Conservation (phyloP, 2,888 invertebrate genomes). For the Prosapia bicincta region DNA sequence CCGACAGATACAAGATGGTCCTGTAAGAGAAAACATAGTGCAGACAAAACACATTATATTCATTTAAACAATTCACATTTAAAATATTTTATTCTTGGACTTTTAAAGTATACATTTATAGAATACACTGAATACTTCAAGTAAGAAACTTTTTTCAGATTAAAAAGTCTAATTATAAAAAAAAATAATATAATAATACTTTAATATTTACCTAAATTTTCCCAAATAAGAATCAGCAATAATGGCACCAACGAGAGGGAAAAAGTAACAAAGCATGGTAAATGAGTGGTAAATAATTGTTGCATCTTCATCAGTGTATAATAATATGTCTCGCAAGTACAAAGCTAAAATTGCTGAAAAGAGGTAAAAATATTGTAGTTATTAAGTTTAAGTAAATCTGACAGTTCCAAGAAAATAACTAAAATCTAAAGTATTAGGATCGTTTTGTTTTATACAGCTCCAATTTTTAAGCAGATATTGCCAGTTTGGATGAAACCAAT, state of each 20-base stretch:
- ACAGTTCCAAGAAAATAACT: too few species aligned
- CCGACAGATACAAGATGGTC: slow-evolving; percentile 85
- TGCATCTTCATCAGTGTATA: slow-evolving; percentile 67
- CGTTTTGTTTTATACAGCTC: too few species aligned
- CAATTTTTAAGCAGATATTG: too few species aligned
- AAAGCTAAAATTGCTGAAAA: slow-evolving; percentile 80
- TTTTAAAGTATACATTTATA: background rate
- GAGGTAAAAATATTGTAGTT: too few species aligned
- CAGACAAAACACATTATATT: background rate
- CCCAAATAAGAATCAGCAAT: slow-evolving; percentile 91
- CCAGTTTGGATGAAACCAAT: too few species aligned
- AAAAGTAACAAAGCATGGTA: slow-evolving; percentile 85
- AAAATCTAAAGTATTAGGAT: too few species aligned
- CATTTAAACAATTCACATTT: background rate
- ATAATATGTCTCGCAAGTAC: slow-evolving; percentile 77
- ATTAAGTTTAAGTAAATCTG: too few species aligned
- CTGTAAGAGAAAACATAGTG: slow-evolving; percentile 47
- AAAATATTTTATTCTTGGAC: background rate
- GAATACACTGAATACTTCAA: background rate
- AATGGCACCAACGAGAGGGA: slow-evolving; percentile 87
- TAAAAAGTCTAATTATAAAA: too few species aligned
- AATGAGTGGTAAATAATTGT: slow-evolving; percentile 89
- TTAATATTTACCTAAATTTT: slow-evolving; percentile 62
- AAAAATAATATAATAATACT: too few species aligned
- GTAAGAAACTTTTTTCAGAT: background rate